Percentiles rank a stretch among this genome's conserved stretches.
phyloP scores from a whole-genome alignment of 2,113 vertebrate species.

The Puntigrus tetrazona region DNA sequence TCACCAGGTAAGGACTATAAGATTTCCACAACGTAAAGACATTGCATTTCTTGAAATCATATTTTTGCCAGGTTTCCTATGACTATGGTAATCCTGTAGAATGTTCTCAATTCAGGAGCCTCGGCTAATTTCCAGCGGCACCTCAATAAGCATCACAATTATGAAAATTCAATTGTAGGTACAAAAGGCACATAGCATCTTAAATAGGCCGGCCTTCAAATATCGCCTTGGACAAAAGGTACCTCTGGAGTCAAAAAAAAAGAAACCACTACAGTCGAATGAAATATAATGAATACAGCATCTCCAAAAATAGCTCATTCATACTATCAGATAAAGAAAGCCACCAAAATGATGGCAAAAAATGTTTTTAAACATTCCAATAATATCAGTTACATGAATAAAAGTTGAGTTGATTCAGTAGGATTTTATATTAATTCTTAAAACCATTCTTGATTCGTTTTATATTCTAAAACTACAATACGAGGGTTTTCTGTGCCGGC shows the following conservation, averaged over 20 bases:
- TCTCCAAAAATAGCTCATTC: not conserved
- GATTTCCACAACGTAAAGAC: not conserved
- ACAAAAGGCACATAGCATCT: not conserved
- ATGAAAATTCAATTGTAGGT: not conserved
- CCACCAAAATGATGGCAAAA: too few relatives aligned
- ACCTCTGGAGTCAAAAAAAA: not conserved
- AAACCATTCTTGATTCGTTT: not conserved
- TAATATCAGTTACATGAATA: not conserved
- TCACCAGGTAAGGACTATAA: not conserved
- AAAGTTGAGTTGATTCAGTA: not conserved
- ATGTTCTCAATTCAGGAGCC: not conserved
- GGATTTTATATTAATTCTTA: not conserved
- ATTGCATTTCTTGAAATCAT: not conserved
- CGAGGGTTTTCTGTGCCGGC: not conserved
- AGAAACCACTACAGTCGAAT: not conserved
- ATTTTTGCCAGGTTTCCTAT: not conserved
- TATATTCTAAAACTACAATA: not conserved
- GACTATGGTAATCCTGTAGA: not conserved
- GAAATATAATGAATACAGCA: not conserved
- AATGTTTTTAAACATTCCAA: too few relatives aligned
- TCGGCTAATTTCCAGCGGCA: not conserved
- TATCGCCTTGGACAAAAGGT: not conserved
- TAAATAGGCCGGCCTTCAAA: not conserved
- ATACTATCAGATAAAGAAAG: not conserved
- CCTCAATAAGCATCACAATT: not conserved